phyloP scores from a whole-genome alignment of 2,888 invertebrate species.

The Himalopsyche kuldschensis region DNA sequence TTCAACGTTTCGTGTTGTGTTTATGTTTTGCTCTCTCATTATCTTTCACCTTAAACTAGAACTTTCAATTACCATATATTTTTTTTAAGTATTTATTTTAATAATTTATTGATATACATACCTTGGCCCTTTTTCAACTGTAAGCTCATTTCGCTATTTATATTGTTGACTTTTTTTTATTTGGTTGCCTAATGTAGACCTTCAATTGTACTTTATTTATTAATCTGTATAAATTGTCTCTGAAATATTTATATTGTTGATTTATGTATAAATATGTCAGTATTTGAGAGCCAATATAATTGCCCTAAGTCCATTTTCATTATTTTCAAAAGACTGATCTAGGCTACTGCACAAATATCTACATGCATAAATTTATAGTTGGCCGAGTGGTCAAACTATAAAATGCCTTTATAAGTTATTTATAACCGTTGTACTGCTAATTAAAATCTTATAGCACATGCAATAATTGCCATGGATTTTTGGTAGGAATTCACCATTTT shows the following conservation, averaged over 20 bases:
- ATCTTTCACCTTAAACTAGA: too few relatives aligned
- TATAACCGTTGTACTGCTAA: background rate
- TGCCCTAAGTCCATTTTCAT: background rate
- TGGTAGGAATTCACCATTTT: too few relatives aligned
- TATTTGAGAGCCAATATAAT: background rate
- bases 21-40: too few relatives aligned
- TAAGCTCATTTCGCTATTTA: background rate
- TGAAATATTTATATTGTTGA: background rate
- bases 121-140: background rate
- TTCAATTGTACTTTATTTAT: background rate
- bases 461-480: too few relatives aligned
- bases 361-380: background rate
- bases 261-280: background rate
- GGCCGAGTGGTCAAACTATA: background rate
- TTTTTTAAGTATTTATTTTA: slow-evolving; percentile 11
- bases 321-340: background rate
- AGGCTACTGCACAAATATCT: background rate
- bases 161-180: slow-evolving; percentile 14
- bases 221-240: background rate
- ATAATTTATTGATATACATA: background rate
- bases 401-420: background rate
- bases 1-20: too few relatives aligned
- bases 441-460: too few relatives aligned
- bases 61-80: too few relatives aligned
- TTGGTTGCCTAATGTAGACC: background rate